These are phyloP conservation scores for Ginglymostoma cirratum DNA, from an alignment of 2,113 vertebrate genomes.

Conservation along the genomic window DNA sequence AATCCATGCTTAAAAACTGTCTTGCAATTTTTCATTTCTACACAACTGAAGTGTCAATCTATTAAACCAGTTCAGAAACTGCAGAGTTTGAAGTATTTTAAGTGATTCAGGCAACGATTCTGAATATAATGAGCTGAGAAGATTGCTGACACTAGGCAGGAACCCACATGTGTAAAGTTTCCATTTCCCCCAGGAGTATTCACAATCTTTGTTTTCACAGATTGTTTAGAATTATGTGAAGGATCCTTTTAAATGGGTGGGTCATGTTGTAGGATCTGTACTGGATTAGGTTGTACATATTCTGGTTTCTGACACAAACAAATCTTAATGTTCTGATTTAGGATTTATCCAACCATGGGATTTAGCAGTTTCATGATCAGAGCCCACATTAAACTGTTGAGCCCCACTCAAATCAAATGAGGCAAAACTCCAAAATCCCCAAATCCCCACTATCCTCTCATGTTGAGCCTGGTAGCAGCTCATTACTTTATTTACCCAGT, in stretches of 20 bases:
- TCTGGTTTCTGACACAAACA: too few species aligned
- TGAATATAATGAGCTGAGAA: not conserved
- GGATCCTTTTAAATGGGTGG: not conserved
- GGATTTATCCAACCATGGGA: not conserved
- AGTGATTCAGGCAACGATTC: not conserved
- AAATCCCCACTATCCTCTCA: too few species aligned
- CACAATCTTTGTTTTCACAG: not conserved
- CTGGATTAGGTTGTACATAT: not conserved
- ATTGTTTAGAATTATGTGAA: not conserved
- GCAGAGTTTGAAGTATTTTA: not conserved
- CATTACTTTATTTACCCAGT: too few species aligned
- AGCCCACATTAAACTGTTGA: not conserved
- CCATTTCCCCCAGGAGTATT: not conserved
- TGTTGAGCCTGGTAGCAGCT: too few species aligned
- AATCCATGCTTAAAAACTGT: not conserved
- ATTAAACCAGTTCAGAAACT: not conserved
- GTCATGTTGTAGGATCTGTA: not conserved
- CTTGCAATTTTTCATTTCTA: not conserved
- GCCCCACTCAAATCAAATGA: not conserved
- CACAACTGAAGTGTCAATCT: not conserved
- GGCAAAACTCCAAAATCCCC: not conserved
- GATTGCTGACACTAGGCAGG: not conserved
- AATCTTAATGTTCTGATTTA: not conserved
- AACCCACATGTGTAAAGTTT: not conserved
- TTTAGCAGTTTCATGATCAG: not conserved